A percentile compares a stretch with the other conserved stretches of the same genome.
These are phyloP conservation scores for Antheraea pernyi DNA, from an alignment of 1,140 invertebrate species.

Conservation along the genomic window DNA sequence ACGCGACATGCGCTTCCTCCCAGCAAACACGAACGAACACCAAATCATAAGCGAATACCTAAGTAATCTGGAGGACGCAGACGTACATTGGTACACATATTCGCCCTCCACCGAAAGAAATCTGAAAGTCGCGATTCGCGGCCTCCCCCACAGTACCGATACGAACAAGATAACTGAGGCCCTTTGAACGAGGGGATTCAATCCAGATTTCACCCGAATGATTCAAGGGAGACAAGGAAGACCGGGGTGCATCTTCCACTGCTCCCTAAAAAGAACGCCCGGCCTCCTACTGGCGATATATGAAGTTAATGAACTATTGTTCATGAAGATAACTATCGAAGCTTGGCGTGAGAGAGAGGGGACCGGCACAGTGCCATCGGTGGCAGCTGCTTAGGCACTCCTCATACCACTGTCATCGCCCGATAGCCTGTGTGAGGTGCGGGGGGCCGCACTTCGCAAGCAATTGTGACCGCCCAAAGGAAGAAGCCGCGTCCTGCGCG, in stretches of 20 bases:
- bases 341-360: no score
- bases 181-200: not conserved
- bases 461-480: no score
- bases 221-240: not conserved
- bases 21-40: not conserved
- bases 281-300: no score
- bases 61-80: not conserved
- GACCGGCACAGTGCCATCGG: no score
- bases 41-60: not conserved
- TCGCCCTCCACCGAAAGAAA: not conserved
- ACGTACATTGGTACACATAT: not conserved
- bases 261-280: not conserved
- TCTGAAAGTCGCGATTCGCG: not conserved
- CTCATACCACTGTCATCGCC: no score
- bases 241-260: not conserved
- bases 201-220: not conserved
- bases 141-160: not conserved
- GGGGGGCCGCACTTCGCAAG: no score
- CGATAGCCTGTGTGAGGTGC: no score
- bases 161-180: not conserved
- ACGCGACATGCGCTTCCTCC: not conserved
- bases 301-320: no score
- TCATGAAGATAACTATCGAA: no score
- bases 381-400: no score
- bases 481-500: no score